Conservation (phyloP, 2,888 invertebrate genomes). For the Hemistola chrysoprasaria region DNA sequence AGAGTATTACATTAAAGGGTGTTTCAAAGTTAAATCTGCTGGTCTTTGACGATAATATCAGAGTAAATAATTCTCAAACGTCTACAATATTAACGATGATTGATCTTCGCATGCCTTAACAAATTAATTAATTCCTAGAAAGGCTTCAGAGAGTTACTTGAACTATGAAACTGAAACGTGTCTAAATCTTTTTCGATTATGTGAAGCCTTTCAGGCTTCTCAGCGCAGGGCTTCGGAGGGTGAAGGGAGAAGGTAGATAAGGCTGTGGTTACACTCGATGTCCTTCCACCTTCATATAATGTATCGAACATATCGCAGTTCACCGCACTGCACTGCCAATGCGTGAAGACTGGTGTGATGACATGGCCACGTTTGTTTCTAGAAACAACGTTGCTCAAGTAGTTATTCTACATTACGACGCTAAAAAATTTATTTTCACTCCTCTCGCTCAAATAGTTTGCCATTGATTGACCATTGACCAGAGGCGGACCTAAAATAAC, state of each 20-base stretch:
- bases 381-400: too few species aligned
- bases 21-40: constrained; percentile 7
- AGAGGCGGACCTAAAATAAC: too few species aligned
- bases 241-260: constrained; percentile 15
- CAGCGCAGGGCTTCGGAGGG: constrained; percentile 14
- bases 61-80: constrained; percentile 1
- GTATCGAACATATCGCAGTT: constrained; percentile 30
- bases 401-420: too few species aligned
- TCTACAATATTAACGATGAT: constrained; percentile 4
- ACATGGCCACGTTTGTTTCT: constrained; percentile 1
- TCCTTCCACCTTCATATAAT: constrained; percentile 38
- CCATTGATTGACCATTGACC: too few species aligned
- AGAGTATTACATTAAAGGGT: constrained; percentile 5
- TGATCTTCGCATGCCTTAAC: constrained; percentile 9
- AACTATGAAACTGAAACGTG: constrained; percentile 10
- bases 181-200: constrained; percentile 22
- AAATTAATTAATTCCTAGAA: constrained; percentile 14
- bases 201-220: constrained; percentile 16
- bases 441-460: too few species aligned
- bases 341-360: constrained; percentile 22
- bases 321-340: constrained; percentile 25
- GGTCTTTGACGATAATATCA: constrained; percentile 13
- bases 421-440: too few species aligned
- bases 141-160: constrained; percentile 7
- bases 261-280: constrained; percentile 51